These are phyloP conservation scores for Hoplias malabaricus DNA, from an alignment of 2,113 vertebrate species.

Conservation along the genomic window DNA sequence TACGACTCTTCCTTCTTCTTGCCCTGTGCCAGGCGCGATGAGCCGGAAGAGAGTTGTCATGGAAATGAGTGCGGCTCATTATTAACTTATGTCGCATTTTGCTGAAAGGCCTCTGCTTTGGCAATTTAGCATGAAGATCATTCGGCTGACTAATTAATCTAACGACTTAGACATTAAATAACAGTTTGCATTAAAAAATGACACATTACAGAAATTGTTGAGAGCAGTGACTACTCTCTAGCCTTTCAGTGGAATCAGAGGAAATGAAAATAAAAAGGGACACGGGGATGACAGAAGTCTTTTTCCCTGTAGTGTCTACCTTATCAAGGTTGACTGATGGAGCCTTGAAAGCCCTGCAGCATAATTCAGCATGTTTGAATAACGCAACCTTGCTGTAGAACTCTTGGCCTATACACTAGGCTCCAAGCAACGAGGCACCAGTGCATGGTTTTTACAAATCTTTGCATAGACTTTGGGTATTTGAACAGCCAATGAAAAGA, in stretches of 20 bases:
- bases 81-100: conserved; percentile 58
- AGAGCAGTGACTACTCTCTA: conserved; percentile 30
- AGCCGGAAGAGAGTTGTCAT: conserved; percentile 72
- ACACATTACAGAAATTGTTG: conserved; percentile 27
- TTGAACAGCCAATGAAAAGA: not conserved
- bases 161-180: conserved; percentile 55
- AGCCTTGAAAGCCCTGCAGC: not conserved
- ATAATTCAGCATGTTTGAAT: not conserved
- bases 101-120: conserved; percentile 66
- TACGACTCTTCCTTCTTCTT: conserved; percentile 28
- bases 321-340: not conserved
- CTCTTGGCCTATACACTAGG: not conserved
- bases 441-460: not conserved
- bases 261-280: not conserved
- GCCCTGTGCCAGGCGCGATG: conserved; percentile 59
- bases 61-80: conserved; percentile 74
- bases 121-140: conserved; percentile 68
- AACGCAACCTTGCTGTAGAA: not conserved
- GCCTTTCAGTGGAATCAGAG: not conserved
- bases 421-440: not conserved
- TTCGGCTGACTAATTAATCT: conserved; percentile 67
- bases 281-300: not conserved
- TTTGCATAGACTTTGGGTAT: not conserved
- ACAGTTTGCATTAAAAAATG: conserved; percentile 43
- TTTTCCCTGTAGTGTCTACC: not conserved